phyloP scores from a whole-genome alignment of 2,113 vertebrate species.

The Proteles cristata region DNA sequence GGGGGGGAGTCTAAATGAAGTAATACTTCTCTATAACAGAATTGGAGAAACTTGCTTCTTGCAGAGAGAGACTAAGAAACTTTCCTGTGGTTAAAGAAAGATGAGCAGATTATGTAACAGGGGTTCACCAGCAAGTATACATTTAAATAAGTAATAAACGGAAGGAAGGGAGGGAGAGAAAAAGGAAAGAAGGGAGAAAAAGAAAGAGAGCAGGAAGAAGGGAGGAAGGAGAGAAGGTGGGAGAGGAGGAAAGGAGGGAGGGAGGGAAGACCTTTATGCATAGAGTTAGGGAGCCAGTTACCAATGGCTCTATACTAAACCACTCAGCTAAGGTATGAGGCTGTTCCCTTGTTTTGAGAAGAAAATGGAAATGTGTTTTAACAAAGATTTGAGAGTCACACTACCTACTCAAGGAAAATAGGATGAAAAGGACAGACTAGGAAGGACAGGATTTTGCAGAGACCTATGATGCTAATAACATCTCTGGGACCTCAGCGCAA shows the following conservation, averaged over 20 bases:
- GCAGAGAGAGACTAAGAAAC: not conserved
- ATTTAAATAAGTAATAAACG: not conserved
- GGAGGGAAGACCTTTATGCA: not conserved
- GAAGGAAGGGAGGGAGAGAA: not conserved
- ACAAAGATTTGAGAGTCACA: not conserved
- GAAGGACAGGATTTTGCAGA: not conserved
- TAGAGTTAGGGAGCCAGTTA: not conserved
- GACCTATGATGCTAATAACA: fast-evolving
- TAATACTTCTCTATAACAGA: not conserved
- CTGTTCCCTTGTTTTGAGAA: not conserved
- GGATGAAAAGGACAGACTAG: not conserved
- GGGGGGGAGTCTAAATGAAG: not conserved
- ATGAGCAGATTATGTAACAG: not conserved
- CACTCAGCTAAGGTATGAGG: not conserved
- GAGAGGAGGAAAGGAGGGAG: not conserved
- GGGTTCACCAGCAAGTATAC: not conserved
- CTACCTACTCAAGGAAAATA: not conserved
- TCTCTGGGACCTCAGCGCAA: not conserved
- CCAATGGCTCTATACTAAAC: not conserved
- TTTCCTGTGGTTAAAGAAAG: not conserved
- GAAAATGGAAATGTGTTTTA: not conserved
- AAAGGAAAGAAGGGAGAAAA: not conserved
- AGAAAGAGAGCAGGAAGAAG: not conserved
- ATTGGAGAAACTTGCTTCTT: not conserved
- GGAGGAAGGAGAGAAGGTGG: too few relatives aligned